phyloP scores from a whole-genome alignment of 2,888 invertebrate species.

The Macaria notata region DNA sequence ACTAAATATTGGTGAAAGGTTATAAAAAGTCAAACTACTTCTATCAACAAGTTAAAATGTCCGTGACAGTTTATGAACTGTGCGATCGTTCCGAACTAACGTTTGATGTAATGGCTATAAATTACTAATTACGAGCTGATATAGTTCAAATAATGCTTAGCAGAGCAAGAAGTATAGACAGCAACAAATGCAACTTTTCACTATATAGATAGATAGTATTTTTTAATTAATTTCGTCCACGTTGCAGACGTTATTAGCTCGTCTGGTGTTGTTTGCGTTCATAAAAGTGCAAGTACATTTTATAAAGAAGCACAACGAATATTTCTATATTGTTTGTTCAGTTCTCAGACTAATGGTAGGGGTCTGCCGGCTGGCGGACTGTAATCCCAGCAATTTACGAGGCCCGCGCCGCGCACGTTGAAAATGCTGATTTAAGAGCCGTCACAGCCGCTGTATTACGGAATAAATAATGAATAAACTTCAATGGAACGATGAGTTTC shows the following conservation, averaged over 20 bases:
- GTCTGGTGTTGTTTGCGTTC: not conserved
- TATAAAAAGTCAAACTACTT: no score
- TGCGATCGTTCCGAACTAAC: not conserved
- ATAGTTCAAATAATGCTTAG: conserved; percentile 1
- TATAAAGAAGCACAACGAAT: conserved; percentile 20
- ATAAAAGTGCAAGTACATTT: conserved; percentile 1
- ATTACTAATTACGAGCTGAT: not conserved
- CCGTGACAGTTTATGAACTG: conserved; percentile 2
- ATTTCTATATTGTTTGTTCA: conserved; percentile 14
- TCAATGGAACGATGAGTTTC: conserved; percentile 30
- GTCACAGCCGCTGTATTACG: conserved; percentile 33
- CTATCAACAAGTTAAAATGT: not conserved
- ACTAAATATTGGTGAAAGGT: no score
- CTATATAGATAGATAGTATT: no score
- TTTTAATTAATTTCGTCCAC: not conserved
- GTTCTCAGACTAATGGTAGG: conserved; percentile 26
- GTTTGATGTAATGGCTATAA: conserved; percentile 3
- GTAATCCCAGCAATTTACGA: conserved; percentile 56
- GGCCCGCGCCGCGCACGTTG: conserved; percentile 26
- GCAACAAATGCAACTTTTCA: no score
- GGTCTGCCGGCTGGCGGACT: conserved; percentile 18
- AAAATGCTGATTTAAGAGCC: conserved; percentile 40
- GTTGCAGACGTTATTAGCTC: not conserved
- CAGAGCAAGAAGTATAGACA: not conserved
- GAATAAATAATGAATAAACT: conserved; percentile 35